A percentile compares a stretch with the other conserved stretches of the same genome.
These are phyloP conservation scores for Pyrochroa serraticornis DNA, from an alignment of 2,888 invertebrate genomes.

Conservation along the genomic window DNA sequence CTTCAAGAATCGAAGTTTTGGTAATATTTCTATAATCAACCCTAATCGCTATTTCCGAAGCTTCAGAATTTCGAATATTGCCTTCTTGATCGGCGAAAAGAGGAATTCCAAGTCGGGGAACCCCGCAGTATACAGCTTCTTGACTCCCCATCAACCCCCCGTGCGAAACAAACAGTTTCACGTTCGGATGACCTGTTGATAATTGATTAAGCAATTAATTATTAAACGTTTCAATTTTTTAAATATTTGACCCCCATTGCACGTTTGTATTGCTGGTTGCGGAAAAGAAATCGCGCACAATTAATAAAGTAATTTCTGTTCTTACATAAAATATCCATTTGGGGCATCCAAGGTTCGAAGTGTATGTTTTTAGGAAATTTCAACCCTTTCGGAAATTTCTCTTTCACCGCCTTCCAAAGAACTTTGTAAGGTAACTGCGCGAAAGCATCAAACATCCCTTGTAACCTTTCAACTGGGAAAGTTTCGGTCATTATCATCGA, in stretches of 20 bases:
- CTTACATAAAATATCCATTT: constrained; percentile 63
- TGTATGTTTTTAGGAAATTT: constrained; percentile 59
- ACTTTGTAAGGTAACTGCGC: constrained; percentile 62
- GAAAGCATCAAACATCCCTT: constrained; percentile 61
- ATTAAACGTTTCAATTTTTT: no score
- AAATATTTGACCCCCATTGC: no score
- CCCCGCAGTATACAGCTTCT: constrained; percentile 58
- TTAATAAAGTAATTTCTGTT: background rate
- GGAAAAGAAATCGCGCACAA: no score
- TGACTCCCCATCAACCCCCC: constrained; percentile 61
- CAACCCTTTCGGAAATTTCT: constrained; percentile 58
- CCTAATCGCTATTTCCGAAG: constrained; percentile 60
- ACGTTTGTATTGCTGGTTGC: no score
- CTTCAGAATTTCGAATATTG: constrained; percentile 62
- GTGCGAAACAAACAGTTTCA: constrained; percentile 61
- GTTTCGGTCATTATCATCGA: constrained; percentile 65
- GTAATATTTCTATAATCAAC: constrained; percentile 45
- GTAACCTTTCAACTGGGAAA: constrained; percentile 59
- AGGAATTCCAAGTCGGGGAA: constrained; percentile 56
- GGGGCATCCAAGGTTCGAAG: constrained; percentile 64
- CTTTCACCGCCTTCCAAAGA: constrained; percentile 63
- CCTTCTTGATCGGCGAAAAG: constrained; percentile 57
- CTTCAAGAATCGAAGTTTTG: constrained; percentile 39
- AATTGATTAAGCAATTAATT: no score
- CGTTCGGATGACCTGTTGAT: constrained; percentile 47